Evolutionary conservation across 2,888 invertebrate genomes (phyloP).

Genomic region (Andrena flavipes): DNA sequence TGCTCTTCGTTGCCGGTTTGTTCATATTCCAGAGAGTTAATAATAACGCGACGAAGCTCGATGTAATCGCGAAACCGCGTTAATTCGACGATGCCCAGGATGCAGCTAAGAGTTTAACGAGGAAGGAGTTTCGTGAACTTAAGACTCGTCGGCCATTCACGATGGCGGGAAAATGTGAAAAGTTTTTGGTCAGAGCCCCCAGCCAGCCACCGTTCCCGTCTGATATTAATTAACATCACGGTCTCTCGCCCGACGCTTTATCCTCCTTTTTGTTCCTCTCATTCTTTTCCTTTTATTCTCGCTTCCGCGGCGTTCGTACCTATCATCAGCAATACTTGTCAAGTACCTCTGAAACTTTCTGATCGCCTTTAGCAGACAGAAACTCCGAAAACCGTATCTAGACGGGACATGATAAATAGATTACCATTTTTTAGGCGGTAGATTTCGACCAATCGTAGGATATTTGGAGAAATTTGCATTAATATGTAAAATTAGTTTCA

Average conservation of each 20-base stretch:
- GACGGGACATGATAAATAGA: neutral
- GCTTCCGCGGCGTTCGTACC: conserved; percentile 29
- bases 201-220: conserved; percentile 1
- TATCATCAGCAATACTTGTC: conserved; percentile 60
- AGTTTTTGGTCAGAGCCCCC: conserved; percentile 62
- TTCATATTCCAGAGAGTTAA: conserved; percentile 52
- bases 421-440: neutral
- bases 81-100: conserved; percentile 63
- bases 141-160: conserved; percentile 57
- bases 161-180: conserved; percentile 69
- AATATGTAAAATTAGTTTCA: neutral
- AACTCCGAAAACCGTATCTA: conserved; percentile 7
- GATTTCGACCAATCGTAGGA: neutral
- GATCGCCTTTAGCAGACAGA: conserved; percentile 24
- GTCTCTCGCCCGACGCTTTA: conserved; percentile 48
- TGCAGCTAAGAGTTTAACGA: conserved; percentile 67
- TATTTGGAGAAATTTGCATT: neutral
- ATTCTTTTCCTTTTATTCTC: conserved; percentile 51
- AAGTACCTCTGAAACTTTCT: conserved; percentile 47
- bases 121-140: conserved; percentile 61
- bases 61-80: conserved; percentile 68
- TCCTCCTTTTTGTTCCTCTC: conserved; percentile 44
- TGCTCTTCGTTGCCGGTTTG: conserved; percentile 11
- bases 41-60: conserved; percentile 66
- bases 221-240: conserved; percentile 69